A percentile compares a stretch with the other conserved stretches of the same genome.
Conservation (phyloP, 1,140 invertebrate genomes). For the Bilobella aurantiaca region DNA sequence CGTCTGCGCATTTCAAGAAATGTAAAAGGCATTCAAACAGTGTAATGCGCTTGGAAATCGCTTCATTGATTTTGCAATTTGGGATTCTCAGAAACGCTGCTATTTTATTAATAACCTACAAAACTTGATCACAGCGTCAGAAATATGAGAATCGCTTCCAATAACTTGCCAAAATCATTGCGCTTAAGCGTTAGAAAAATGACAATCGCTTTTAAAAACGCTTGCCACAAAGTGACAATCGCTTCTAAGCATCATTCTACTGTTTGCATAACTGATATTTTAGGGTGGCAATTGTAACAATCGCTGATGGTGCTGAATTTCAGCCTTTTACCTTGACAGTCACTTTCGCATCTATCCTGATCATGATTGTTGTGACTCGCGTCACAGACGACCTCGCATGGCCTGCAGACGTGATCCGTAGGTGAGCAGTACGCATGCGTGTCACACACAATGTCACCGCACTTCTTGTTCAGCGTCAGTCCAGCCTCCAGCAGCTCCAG, state of each 20-base stretch:
- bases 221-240: too few species aligned
- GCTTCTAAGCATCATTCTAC: too few species aligned
- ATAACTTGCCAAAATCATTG: too few species aligned
- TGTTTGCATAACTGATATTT: too few species aligned
- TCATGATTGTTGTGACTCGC: not conserved
- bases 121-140: too few species aligned
- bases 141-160: too few species aligned
- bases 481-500: not conserved
- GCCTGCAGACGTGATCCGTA: not conserved
- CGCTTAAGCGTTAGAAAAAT: too few species aligned
- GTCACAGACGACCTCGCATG: not conserved
- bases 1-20: too few species aligned
- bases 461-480: not conserved
- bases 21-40: not conserved
- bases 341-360: not conserved
- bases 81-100: too few species aligned
- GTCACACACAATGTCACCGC: not conserved
- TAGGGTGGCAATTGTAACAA: not conserved
- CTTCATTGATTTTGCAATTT: too few species aligned
- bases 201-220: too few species aligned
- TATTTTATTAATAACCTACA: too few species aligned
- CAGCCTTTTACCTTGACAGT: conserved; percentile 1
- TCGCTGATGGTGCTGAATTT: not conserved
- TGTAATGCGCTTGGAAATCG: not conserved
- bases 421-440: not conserved